These are phyloP conservation scores for Cinclus mexicanus DNA, from an alignment of 2,113 vertebrate species.

Conservation along the genomic window DNA sequence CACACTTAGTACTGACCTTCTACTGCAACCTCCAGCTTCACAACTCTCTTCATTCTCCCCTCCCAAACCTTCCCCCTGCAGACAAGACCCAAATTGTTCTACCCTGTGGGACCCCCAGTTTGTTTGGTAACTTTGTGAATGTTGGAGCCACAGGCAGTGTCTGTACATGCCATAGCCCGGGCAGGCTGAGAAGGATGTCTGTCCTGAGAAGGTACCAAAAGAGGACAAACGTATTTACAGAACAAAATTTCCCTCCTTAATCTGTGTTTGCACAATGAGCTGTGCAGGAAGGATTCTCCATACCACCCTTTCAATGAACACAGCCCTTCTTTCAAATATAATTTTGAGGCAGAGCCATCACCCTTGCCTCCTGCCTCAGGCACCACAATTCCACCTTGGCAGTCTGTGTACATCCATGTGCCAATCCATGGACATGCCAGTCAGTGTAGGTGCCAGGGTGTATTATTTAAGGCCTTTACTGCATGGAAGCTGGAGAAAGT, in stretches of 20 bases:
- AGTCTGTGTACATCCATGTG: fast-evolving
- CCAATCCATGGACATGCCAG: fast-evolving
- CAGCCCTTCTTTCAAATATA: background rate
- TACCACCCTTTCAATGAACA: background rate
- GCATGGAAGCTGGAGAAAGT: background rate
- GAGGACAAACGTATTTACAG: background rate
- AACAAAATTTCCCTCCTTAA: background rate
- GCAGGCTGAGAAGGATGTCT: background rate
- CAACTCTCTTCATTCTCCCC: background rate
- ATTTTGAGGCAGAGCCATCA: background rate
- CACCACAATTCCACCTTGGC: fast-evolving
- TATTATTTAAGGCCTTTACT: background rate
- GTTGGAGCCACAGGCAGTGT: background rate
- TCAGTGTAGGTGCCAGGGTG: fast-evolving
- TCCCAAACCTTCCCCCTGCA: background rate
- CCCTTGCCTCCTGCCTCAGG: background rate
- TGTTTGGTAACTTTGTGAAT: fast-evolving
- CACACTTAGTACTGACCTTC: background rate
- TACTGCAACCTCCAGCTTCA: background rate
- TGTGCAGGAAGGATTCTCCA: background rate
- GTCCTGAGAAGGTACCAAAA: background rate
- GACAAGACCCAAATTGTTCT: background rate
- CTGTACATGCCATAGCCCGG: background rate
- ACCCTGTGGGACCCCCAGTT: background rate
- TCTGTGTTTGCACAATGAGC: background rate